Evolutionary conservation across 2,113 vertebrate genomes (phyloP).

Genomic region (Osmerus eperlanus): DNA sequence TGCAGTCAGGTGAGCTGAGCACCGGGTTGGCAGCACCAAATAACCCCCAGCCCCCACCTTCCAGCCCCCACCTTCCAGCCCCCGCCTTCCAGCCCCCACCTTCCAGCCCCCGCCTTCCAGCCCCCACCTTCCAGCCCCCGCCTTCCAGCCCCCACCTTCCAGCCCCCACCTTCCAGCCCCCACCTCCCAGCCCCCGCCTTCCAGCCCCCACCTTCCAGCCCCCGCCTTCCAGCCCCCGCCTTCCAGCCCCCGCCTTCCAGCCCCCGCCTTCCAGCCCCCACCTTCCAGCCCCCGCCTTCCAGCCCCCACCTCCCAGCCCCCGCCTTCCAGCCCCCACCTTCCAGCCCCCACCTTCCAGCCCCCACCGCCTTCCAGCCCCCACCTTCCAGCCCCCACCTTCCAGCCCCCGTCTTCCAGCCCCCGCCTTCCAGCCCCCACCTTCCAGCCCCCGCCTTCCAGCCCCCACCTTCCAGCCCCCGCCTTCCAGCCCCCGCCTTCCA

Average conservation of each 20-base stretch:
- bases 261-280: neutral
- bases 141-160: too few species aligned
- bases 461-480: too few species aligned
- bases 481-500: neutral
- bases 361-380: too few species aligned
- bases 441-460: too few species aligned
- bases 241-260: neutral
- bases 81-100: neutral
- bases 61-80: neutral
- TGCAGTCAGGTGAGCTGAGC: conserved; percentile 80
- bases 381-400: neutral
- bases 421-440: too few species aligned
- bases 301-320: too few species aligned
- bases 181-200: neutral
- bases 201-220: too few species aligned
- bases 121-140: too few species aligned
- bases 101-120: too few species aligned
- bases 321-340: neutral
- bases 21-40: neutral
- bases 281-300: too few species aligned
- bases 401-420: neutral
- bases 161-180: neutral
- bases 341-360: neutral
- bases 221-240: neutral
- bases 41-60: neutral